Percentiles rank a stretch among this genome's conserved stretches.
These are phyloP conservation scores for Vanessa tameamea DNA, from an alignment of 1,140 invertebrate species.

Conservation along the genomic window DNA sequence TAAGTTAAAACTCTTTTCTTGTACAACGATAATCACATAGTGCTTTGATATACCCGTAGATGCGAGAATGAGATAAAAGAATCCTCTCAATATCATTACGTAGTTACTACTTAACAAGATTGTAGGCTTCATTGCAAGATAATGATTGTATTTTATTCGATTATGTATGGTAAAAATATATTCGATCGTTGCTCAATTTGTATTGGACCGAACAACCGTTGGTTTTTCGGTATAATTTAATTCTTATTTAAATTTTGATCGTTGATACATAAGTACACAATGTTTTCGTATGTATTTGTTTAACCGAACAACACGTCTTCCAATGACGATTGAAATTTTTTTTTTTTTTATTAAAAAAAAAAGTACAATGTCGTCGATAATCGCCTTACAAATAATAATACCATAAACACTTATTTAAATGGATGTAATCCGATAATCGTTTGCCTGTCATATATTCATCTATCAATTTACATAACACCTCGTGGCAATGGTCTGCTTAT, in stretches of 20 bases:
- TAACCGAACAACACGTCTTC: neutral
- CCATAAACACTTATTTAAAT: conserved; percentile 31
- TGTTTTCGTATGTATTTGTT: too few relatives aligned
- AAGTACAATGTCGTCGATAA: neutral
- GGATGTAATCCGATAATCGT: conserved; percentile 32
- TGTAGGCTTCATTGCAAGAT: conserved; percentile 55
- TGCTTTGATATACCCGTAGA: conserved; percentile 49
- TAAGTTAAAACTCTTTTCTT: conserved; percentile 74
- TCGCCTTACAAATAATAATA: neutral
- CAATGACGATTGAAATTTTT: too few relatives aligned
- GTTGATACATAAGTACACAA: too few relatives aligned
- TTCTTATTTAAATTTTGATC: neutral
- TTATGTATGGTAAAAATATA: conserved; percentile 50
- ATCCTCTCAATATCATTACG: conserved; percentile 73
- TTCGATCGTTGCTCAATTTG: conserved; percentile 45
- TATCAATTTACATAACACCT: conserved; percentile 71
- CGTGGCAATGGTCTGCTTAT: conserved; percentile 53
- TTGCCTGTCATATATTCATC: conserved; percentile 36
- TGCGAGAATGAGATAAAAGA: conserved; percentile 60
- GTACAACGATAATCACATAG: conserved; percentile 61
- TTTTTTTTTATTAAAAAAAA: too few relatives aligned
- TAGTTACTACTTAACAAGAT: conserved; percentile 65
- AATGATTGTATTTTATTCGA: conserved; percentile 68
- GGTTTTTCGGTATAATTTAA: neutral
- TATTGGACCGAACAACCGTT: neutral